Conservation (phyloP, 2,797 vertebrate genomes). For the Pyrocephalus nanus region DNA sequence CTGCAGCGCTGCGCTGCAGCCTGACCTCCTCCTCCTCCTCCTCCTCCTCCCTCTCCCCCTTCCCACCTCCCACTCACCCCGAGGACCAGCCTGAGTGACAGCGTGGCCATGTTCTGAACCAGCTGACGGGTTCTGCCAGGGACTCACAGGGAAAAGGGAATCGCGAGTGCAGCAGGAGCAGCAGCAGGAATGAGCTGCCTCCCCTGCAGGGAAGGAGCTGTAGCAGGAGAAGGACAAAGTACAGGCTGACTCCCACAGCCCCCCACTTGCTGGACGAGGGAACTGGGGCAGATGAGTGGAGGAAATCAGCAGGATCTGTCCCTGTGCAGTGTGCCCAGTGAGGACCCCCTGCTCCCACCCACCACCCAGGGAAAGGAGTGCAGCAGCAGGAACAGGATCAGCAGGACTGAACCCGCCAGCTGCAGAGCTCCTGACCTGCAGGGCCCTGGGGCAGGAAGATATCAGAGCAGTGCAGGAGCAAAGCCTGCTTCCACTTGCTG, state of each 20-base stretch:
- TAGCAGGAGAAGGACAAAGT: rapidly evolving
- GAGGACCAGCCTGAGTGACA: rapidly evolving
- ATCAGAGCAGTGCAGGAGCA: not conserved
- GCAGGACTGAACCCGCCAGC: not conserved
- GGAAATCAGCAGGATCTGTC: not conserved
- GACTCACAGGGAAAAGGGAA: not conserved
- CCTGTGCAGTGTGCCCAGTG: not conserved
- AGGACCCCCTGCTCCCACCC: not conserved
- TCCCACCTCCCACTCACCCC: not conserved
- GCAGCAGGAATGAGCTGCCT: not conserved
- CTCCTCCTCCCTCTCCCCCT: not conserved
- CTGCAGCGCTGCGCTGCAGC: not conserved
- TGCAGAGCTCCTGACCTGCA: not conserved
- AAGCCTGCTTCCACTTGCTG: slow-evolving; percentile 6
- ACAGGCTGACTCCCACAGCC: not conserved
- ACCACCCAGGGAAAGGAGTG: not conserved
- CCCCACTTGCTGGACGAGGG: not conserved
- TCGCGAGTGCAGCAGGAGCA: rapidly evolving
- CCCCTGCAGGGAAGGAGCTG: not conserved
- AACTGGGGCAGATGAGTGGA: not conserved
- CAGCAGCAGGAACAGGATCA: not conserved
- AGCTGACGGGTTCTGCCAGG: not conserved
- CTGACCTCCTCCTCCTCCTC: not conserved
- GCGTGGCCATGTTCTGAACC: rapidly evolving
- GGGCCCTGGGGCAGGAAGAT: not conserved